A percentile compares a stretch with the other conserved stretches of the same genome.
Evolutionary conservation across 2,797 vertebrate genomes (phyloP).

Genomic region (Pogoniulus pusillus): DNA sequence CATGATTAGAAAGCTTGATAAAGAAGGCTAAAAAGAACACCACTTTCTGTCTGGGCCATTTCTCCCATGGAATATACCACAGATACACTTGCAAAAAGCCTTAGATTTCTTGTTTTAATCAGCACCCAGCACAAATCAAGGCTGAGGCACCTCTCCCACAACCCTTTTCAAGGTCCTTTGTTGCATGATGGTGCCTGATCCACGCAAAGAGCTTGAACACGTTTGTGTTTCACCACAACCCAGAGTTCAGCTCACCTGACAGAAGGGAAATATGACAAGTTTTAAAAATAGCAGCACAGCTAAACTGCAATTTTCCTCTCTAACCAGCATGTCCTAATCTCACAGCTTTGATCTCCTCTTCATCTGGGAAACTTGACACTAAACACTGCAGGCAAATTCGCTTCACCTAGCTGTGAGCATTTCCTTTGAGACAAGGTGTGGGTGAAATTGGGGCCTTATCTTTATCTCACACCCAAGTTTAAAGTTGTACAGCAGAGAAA

Average conservation of each 20-base stretch:
- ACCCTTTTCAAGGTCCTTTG: neutral
- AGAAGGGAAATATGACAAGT: conserved; percentile 40
- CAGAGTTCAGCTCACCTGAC: conserved; percentile 40
- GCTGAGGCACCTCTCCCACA: neutral
- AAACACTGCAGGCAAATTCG: conserved; percentile 44
- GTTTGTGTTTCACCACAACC: conserved; percentile 1
- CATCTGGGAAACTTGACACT: conserved; percentile 42
- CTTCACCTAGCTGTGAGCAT: neutral
- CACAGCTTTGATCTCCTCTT: conserved; percentile 52
- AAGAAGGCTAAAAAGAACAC: neutral
- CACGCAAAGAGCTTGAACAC: neutral
- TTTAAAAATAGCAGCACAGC: conserved; percentile 54
- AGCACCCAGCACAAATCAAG: neutral
- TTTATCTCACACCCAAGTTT: neutral
- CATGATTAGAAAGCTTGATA: neutral
- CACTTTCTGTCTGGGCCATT: neutral
- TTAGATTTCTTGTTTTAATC: neutral
- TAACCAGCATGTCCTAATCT: conserved; percentile 55
- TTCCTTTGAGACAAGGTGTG: neutral
- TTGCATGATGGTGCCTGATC: neutral
- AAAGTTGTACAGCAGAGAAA: neutral
- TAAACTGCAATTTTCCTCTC: conserved; percentile 58
- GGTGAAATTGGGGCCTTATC: neutral
- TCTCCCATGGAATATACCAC: neutral
- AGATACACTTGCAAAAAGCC: neutral